Conservation (phyloP, 1,140 invertebrate species). For the Protaetia brevitarsis region DNA sequence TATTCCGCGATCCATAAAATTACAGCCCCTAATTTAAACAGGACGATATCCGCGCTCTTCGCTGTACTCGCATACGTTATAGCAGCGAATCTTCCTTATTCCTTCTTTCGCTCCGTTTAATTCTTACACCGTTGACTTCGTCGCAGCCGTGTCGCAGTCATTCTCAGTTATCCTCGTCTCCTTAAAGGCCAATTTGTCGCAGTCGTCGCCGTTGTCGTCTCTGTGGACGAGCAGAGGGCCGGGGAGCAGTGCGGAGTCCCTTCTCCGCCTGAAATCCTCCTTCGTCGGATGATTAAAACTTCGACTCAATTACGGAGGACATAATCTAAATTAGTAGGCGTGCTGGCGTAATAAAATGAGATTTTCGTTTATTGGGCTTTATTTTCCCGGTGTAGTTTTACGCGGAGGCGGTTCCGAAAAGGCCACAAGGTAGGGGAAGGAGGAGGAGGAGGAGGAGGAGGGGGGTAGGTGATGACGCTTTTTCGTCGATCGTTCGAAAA, state of each 20-base stretch:
- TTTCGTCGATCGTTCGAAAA: neutral
- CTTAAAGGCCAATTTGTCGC: slow-evolving; percentile 1
- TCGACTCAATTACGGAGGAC: slow-evolving; percentile 13
- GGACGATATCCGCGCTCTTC: no score
- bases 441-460: no score
- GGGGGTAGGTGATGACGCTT: no score
- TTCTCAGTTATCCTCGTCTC: neutral
- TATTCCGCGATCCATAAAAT: no score
- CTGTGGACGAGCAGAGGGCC: neutral
- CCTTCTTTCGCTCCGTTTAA: slow-evolving; percentile 12
- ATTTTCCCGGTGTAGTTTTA: neutral
- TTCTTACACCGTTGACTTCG: neutral
- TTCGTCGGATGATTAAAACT: slow-evolving; percentile 19
- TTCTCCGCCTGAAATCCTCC: neutral
- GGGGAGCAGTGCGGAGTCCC: neutral
- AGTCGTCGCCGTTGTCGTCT: neutral
- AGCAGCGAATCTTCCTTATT: neutral
- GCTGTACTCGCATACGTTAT: no score
- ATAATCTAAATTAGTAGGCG: slow-evolving; percentile 18
- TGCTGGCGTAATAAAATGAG: neutral
- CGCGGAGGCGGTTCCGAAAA: neutral
- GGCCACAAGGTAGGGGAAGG: no score
- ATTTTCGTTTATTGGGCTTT: slow-evolving; percentile 16
- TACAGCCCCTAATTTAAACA: no score
- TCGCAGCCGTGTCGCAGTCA: neutral